Evolutionary conservation across 2,888 invertebrate species (phyloP).

Genomic region (Abrostola triplasia): DNA sequence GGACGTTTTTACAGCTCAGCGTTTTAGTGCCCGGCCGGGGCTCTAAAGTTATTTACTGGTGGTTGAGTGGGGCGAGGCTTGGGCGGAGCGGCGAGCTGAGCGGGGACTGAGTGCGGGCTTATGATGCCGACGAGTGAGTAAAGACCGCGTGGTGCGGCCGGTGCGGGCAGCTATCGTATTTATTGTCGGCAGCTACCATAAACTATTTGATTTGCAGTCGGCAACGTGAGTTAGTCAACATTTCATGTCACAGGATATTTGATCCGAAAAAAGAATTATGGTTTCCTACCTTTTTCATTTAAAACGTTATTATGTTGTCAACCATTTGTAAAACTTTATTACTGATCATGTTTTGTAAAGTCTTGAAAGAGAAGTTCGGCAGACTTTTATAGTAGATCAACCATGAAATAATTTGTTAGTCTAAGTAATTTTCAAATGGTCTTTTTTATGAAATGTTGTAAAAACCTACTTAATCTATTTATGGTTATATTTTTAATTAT

Average conservation of each 20-base stretch:
- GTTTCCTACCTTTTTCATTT: too few species aligned
- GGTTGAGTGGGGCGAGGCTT: conserved; percentile 38
- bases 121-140: neutral
- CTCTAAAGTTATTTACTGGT: conserved; percentile 73
- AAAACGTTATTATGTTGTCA: neutral
- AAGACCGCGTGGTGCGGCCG: neutral
- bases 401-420: too few species aligned
- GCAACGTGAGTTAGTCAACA: neutral
- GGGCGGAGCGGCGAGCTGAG: conserved; percentile 15
- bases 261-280: neutral
- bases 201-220: neutral
- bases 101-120: neutral
- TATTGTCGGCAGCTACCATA: neutral
- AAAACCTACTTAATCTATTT: neutral
- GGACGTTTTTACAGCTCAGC: conserved; percentile 72
- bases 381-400: too few species aligned
- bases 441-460: neutral
- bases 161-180: neutral
- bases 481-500: too few species aligned
- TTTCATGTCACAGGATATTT: neutral
- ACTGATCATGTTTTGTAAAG: neutral
- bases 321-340: neutral
- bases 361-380: too few species aligned
- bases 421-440: neutral
- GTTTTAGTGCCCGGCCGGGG: conserved; percentile 71